Conservation (phyloP, 2,888 invertebrate species). For the Smittia sp. region DNA sequence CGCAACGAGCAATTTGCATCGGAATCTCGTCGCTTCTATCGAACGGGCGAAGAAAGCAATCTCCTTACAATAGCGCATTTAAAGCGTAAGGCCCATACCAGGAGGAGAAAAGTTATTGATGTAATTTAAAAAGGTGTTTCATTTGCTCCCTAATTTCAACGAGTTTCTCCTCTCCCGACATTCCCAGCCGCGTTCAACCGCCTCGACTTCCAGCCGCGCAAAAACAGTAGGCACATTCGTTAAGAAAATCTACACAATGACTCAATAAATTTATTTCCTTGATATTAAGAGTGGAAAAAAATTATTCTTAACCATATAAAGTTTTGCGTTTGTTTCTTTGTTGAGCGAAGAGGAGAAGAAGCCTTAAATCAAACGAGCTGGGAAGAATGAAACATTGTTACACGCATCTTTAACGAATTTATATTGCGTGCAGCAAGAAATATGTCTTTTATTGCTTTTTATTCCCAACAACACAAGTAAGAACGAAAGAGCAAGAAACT, state of each 20-base stretch:
- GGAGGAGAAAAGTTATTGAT: neutral
- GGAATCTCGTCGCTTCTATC: neutral
- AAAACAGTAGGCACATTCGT: constrained; percentile 22
- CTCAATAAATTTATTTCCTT: constrained; percentile 31
- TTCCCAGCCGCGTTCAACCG: neutral
- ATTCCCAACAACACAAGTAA: neutral
- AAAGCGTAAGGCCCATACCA: neutral
- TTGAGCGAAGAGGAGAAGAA: neutral
- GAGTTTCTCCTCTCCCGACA: constrained; percentile 3
- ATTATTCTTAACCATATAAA: neutral
- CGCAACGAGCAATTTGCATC: neutral
- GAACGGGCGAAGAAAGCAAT: neutral
- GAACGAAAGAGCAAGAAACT: neutral
- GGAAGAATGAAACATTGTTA: constrained; percentile 20
- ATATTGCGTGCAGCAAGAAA: constrained; percentile 20
- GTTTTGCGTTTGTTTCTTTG: neutral
- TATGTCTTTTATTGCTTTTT: constrained; percentile 20
- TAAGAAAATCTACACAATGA: constrained; percentile 30
- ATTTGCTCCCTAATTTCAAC: constrained; percentile 17
- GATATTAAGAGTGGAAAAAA: constrained; percentile 11
- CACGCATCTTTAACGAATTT: constrained; percentile 20
- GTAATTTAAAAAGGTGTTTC: constrained; percentile 27
- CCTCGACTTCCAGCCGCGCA: neutral
- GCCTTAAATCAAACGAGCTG: constrained; percentile 18
- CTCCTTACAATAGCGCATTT: constrained; percentile 1